Base-by-base conservation (phyloP, 2,888 invertebrate species). In the Nymphalis c-album region DNA sequence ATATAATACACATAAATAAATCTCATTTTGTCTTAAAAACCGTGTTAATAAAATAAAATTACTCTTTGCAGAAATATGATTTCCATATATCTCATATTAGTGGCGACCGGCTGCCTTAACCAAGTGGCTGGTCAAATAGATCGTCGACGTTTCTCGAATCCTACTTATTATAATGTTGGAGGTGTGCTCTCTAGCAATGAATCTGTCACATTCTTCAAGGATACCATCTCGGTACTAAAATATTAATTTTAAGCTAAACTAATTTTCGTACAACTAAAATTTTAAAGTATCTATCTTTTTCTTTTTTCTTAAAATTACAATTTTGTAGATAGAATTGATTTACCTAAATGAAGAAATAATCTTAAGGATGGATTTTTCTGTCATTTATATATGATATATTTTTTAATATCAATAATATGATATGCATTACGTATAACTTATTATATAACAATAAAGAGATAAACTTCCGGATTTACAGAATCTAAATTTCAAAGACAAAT, bases 141-240 rank as follows among this genome's bases (percentile, higher is more conserved):
- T 72, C 79, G 86, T 13, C 79, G 89, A 6, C 78, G 88, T 3
- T 88, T 85, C 68, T 87, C 94, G 66, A 95, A 95, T 85, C 95
- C 95, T 31, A 93, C 94, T 17, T 94, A 94, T 75, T 98, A 96
- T 87, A 97, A 97, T 81, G 97, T 98, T 70, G 98, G 98, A 22
- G 98, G 98, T n/a, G 98, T 98, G 1, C 94, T 98, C 26, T 97
- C 97, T 70, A 96, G 95, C 85, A 95, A 95, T 75, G 95, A 96
- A 58, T 97, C 97, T 73, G 95, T 96, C 80, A 91, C 92, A 16
- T 95, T 96, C 88, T 98, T 98, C 85, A 95, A 95, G 79, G 94
- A 96, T 78, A 97, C 96, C 40, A 96, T 98, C 75, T 95, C 95
- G 81, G 97, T 97, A 93, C 94, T 95, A 71, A 17, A 26, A 46